Evolutionary conservation across 2,113 vertebrate species (phyloP), one percentile per base, ranked within the genome.

Genomic region (Pogona vitticeps): DNA sequence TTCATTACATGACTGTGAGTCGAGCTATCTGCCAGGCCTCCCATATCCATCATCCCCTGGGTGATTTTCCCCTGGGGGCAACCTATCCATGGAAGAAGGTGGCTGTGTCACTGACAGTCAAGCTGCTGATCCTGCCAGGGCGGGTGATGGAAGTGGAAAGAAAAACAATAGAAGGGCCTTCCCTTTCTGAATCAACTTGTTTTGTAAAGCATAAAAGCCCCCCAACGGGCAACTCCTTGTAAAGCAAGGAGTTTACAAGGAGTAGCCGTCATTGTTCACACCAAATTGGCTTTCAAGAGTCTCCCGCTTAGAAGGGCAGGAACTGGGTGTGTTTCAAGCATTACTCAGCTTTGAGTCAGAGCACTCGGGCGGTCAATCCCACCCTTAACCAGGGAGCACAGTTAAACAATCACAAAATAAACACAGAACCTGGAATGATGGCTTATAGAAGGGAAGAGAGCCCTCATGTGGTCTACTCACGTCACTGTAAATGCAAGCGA

Each of bases 391-490:
- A n/a, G 5, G 2, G 12, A 23, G 28, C 10, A 15, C 42, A 40
- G 31, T 28, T 0, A 12, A 61, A 6, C 14, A n/a, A n/a, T n/a
- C n/a, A n/a, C 1, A 12, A n/a, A 36, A 17, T 2, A 36, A 6
- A 36, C 9, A 18, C 14, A 15, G 2, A 0, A 0, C 28, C 18
- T 1, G 9, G 7, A 5, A 0, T 2, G 14, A 3, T 52, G 68
- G 61, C 87, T 93, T 88, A 89, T 91, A 2, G 18, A 88, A 86
- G 46, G 5, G 10, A 52, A 52, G n/a, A 71, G 89, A 88, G 92
- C 94, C 94, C 93, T 93, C 95, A 91, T 13, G 84, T 90, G 94
- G 78, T 71, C 46, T 0, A 70, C 6, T 26, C 71, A 28, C 0
- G 20, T 14, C 12, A 33, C 82, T 36, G 15, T 20, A 61, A 18